Base-by-base conservation (phyloP, 2,113 vertebrate species). In the Pyxicephalus adspersus region DNA sequence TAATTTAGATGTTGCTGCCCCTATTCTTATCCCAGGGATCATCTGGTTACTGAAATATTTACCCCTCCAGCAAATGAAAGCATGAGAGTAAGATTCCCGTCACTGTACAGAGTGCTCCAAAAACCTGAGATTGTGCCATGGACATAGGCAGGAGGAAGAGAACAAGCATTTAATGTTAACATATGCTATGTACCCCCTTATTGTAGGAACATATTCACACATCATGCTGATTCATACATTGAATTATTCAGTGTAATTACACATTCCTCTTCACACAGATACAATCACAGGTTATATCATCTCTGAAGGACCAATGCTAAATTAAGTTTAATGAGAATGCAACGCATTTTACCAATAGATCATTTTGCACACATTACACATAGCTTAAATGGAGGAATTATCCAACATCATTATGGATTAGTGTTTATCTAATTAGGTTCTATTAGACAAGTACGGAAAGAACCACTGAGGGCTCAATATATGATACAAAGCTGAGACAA, bases 21-120 rank as follows among this genome's bases (percentile, higher is more conserved):
- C 76, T 58, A 68, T 67, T 78, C 64, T 78, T 67, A 68, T 52
- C 61, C 51, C 28, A 65, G 63, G 28, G 50, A 66, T 77, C 76
- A 77, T 45, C 65, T 68, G 77, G 54, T 34, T 68, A 8, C 38
- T 26, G 64, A 68, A 70, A 70, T 68, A 79, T 68, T 79, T 50
- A 68, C 26, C 51, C 64, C 77, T 57, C 26, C 17, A 38, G 64
- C 64, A 60, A 60, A 19, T 79, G 28, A 67, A 55, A 38, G 51
- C 28, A 38, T 65, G 63, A 57, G 20, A 38, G 31, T 22, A 34
- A 20, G 9, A 58, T 45, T 34, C 31, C 52, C 13, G 3, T 38
- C 64, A 79, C 9, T 68, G 64, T 68, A 68, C 64, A 45, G 52
- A 15, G 25, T 4, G 54, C 54, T 60, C 29, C 64, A 38, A 25